Evolutionary conservation across 2,888 invertebrate species (phyloP), one percentile per base, ranked within the genome.

Genomic region (Latheticus oryzae): DNA sequence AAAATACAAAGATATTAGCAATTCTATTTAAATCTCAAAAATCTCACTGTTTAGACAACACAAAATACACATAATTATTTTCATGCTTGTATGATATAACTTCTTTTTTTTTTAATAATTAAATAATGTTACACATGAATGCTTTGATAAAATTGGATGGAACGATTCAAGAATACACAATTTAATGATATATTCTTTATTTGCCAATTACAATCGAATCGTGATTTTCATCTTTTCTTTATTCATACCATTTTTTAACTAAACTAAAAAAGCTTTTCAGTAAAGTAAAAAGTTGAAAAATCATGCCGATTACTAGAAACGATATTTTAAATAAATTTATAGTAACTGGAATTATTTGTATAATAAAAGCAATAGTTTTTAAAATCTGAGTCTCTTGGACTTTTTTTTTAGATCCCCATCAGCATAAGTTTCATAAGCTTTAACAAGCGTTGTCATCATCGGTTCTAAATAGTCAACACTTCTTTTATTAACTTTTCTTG

Each of bases 391-490:
- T 62, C 54, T 71, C 63, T 69, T 64, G 69, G 61, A 69, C 67
- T 71, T 73, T 74, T 75, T 75, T 76, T 76, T 74, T 70, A 63
- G 57, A 40, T 67, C 71, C 8, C 61, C 62, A 48, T 71, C 69
- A 35, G 69, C 72, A 58, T 73, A 78, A 60, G 72, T 71, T 40
- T 76, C 74, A 58, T 76, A 75, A 17, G 74, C 76, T 26, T 69
- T 68, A 2, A 71, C 72, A n/a, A 76, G 57, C 5, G 74, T 72
- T 24, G 70, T 65, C 43, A 78, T 50, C 42, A 78, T 62, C 2
- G 78, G 76, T 38, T 75, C 75, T 8, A 76, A 45, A 58, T 76
- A 72, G 38, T 77, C 76, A 4, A 72, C 28, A 3, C 75, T 71
- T 24, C 76, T 60, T 58, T 72, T 69, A 37, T 61, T 53, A 12